These are phyloP conservation scores for Catotricha subobsoleta DNA, from an alignment of 2,888 invertebrate species.

Conservation along the genomic window DNA sequence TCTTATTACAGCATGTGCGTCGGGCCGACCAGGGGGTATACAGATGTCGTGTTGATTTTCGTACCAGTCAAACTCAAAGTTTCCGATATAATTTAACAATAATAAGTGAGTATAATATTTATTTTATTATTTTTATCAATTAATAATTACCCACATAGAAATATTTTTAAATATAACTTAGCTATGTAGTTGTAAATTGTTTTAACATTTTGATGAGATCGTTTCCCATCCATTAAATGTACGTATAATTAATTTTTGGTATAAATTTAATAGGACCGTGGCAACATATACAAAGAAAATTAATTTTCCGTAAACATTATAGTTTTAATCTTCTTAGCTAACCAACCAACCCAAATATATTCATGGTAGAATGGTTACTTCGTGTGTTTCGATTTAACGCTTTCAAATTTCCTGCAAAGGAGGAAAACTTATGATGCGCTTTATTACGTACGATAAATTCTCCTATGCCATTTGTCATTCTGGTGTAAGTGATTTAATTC, in stretches of 20 bases:
- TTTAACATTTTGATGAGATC: background rate
- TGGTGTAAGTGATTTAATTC: conserved; percentile 4
- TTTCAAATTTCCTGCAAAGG: no score
- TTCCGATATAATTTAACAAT: conserved; percentile 79
- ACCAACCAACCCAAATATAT: background rate
- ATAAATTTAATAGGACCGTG: no score
- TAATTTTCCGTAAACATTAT: conserved; percentile 3
- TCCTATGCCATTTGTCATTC: conserved; percentile 3
- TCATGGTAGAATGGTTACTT: background rate
- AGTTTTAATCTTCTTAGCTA: conserved; percentile 3
- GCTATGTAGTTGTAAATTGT: background rate
- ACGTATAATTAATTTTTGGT: no score
- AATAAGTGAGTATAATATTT: conserved; percentile 50
- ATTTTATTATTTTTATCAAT: conserved; percentile 1
- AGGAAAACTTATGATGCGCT: conserved; percentile 3
- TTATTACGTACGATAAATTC: conserved; percentile 5
- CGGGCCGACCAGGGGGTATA: conserved; percentile 78
- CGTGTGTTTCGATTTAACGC: no score
- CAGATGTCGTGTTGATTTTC: conserved; percentile 77
- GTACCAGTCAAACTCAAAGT: conserved; percentile 75
- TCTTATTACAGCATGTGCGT: conserved; percentile 49
- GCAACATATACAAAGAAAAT: no score
- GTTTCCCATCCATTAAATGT: no score
- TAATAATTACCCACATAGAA: background rate
- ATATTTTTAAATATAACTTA: background rate